Evolutionary conservation across 2,888 invertebrate species (phyloP), one percentile per base, ranked within the genome.

Genomic region (Dusona sp.): DNA sequence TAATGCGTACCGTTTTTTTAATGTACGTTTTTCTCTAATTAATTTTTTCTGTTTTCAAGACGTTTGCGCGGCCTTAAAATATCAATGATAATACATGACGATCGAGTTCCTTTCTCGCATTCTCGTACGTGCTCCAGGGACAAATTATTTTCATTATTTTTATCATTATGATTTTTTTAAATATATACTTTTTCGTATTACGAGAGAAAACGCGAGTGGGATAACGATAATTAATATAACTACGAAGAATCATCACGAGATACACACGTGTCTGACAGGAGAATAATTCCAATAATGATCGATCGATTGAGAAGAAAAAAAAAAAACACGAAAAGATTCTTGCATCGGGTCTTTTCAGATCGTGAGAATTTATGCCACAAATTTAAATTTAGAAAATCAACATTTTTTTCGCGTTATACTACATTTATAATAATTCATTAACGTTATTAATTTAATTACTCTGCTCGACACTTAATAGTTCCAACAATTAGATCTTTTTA

Each of bases 71-170:
- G 36, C 73, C 78, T 81, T 61, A 73, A 78, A 79, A 85, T 77
- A 82, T 73, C 22, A 61, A 79, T 74, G 68, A 79, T 78, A 73
- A 80, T 19, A 54, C 75, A 22, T 25, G 36, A 77, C 42, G 25
- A 38, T 70, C 73, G 83, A 36, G 42, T 73, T 57, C 73, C 42
- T 72, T 79, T 42, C 22, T 64, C 82, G 51, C 45, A 25, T 75
- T 78, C 72, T 67, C 75, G 19, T 29, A 13, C n/a, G 48, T 19
- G 54, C 51, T 29, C 48, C 85, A 85, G 85, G 85, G 85, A 73
- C 85, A 68, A 48, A 61, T 67, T 82, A 68, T 70, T 64, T 42
- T 68, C 11, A 38, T 64, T 54, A 13, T 29, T 38, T 38, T 74
- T 64, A 51, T 51, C 16, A 45, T 64, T 78, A 54, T 54, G 22